Percentiles rank a stretch among this genome's conserved stretches.
These are phyloP conservation scores for Heliopora coerulea DNA, from an alignment of 92 coral and sea anemone species.

Conservation along the genomic window DNA sequence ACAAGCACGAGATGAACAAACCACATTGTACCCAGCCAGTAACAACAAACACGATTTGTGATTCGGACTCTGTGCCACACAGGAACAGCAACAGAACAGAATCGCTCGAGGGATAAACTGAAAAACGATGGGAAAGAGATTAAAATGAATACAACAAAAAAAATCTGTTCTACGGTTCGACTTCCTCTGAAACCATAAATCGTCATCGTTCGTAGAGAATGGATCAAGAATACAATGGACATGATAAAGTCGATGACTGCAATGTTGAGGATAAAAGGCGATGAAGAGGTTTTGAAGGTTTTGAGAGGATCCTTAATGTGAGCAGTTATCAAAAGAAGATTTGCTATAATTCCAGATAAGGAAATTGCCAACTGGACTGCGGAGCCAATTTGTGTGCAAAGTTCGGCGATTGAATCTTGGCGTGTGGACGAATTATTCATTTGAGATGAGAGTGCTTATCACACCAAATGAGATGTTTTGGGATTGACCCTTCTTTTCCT, in stretches of 20 bases:
- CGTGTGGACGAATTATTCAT: no score
- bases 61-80: slow-evolving; percentile 12
- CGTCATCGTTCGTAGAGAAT: not conserved
- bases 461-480: no score
- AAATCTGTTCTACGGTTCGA: not conserved
- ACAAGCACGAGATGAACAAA: not conserved
- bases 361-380: not conserved
- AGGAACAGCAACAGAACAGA: slow-evolving; percentile 12
- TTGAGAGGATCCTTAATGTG: slow-evolving; percentile 17
- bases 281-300: not conserved
- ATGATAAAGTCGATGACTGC: not conserved
- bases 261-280: not conserved
- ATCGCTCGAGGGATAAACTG: slow-evolving; percentile 11
- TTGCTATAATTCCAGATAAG: slow-evolving; percentile 9
- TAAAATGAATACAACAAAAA: not conserved
- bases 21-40: slow-evolving; percentile 5
- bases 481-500: no score
- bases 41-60: slow-evolving; percentile 4
- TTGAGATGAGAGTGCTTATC: no score
- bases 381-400: no score
- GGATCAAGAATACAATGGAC: not conserved
- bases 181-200: no score
- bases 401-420: no score
- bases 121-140: not conserved
- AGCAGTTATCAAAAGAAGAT: slow-evolving; percentile 7